phyloP scores from a whole-genome alignment of 2,888 invertebrate species.

The Neoascia interrupta region DNA sequence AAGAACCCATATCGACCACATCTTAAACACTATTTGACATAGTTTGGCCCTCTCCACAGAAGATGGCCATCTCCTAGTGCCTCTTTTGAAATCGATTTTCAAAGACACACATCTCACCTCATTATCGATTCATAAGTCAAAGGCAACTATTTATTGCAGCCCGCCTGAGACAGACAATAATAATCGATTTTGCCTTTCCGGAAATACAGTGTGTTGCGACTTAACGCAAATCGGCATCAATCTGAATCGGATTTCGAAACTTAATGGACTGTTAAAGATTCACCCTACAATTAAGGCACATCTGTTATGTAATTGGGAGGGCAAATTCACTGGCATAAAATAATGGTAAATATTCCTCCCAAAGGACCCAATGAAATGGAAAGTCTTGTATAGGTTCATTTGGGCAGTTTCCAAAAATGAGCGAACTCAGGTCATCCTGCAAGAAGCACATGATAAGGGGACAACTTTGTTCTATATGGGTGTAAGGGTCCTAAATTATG shows the following conservation, averaged over 20 bases:
- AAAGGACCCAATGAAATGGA: constrained; percentile 25
- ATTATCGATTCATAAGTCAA: constrained; percentile 47
- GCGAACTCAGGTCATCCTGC: not conserved
- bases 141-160: not conserved
- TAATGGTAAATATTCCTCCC: constrained; percentile 17
- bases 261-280: constrained; percentile 29
- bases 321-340: constrained; percentile 10
- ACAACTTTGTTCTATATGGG: constrained; percentile 10
- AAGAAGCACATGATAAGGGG: constrained; percentile 9
- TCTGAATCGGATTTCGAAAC: not conserved
- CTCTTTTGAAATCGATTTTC: too few relatives aligned
- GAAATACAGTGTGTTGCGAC: not conserved
- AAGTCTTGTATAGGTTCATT: constrained; percentile 18
- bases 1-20: too few relatives aligned
- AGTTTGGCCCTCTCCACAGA: too few relatives aligned
- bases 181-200: not conserved
- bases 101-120: constrained; percentile 19
- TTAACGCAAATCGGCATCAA: not conserved
- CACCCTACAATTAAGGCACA: constrained; percentile 16
- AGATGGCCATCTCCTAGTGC: too few relatives aligned
- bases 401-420: constrained; percentile 1
- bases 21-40: too few relatives aligned
- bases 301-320: constrained; percentile 24
- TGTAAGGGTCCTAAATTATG: constrained; percentile 36
- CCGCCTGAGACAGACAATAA: not conserved